Conservation (phyloP, 2,113 vertebrate species). For the Polypterus senegalus region DNA sequence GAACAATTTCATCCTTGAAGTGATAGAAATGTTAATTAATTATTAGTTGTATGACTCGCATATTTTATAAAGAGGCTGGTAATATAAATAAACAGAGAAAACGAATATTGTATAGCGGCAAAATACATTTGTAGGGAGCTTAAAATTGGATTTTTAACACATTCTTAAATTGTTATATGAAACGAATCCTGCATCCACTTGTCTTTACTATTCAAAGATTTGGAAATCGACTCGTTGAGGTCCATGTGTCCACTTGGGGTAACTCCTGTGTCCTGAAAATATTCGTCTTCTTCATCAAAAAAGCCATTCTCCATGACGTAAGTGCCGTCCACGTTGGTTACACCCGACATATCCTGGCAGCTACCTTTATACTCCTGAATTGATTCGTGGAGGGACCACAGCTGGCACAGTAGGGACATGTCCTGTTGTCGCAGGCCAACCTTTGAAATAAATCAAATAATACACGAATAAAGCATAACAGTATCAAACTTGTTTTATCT, state of each 20-base stretch:
- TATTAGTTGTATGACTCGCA: too few species aligned
- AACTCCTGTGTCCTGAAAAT: conserved; percentile 56
- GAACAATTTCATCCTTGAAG: too few species aligned
- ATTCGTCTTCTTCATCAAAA: conserved; percentile 91
- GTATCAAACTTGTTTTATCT: too few species aligned
- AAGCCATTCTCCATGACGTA: conserved; percentile 79
- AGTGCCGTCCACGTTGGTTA: conserved; percentile 61
- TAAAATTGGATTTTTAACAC: too few species aligned
- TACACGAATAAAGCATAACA: too few species aligned
- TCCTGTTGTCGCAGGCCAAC: conserved; percentile 94
- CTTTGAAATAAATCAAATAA: conserved; percentile 35
- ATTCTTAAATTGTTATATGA: conserved; percentile 41
- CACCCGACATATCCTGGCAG: conserved; percentile 74
- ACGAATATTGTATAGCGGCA: too few species aligned
- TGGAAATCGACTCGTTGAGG: conserved; percentile 25
- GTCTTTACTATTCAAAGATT: conserved; percentile 42
- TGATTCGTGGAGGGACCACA: conserved; percentile 92
- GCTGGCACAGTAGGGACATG: conserved; percentile 93
- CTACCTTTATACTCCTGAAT: conserved; percentile 97
- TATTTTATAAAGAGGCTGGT: too few species aligned
- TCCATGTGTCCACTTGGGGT: conserved; percentile 40
- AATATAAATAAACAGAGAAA: too few species aligned
- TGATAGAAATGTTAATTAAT: too few species aligned
- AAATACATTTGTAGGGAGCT: too few species aligned
- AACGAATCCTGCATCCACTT: conserved; percentile 67